These are phyloP conservation scores for Pluvialis apricaria DNA, from an alignment of 2,113 vertebrate genomes.

Conservation along the genomic window DNA sequence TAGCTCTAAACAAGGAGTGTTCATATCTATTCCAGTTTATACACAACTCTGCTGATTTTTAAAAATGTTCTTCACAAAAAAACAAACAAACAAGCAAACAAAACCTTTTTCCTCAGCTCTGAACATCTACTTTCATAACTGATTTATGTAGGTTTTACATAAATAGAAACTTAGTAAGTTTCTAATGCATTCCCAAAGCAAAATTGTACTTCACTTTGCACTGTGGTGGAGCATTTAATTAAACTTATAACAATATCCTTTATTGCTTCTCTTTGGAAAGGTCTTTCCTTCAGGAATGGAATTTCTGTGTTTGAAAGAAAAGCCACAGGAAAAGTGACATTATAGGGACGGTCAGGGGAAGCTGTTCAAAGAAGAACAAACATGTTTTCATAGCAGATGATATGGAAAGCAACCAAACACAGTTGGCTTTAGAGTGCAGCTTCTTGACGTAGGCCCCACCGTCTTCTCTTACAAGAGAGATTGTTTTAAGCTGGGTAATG, in stretches of 20 bases:
- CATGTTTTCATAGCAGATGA: background rate
- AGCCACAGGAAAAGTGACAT: background rate
- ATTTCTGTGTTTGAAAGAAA: background rate
- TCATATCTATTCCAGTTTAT: background rate
- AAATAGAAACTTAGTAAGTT: background rate
- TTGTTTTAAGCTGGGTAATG: background rate
- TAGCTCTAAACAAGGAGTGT: background rate
- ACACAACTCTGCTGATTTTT: background rate
- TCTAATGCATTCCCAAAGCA: background rate
- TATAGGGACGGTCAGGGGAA: background rate
- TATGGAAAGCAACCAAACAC: background rate
- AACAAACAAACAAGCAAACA: background rate
- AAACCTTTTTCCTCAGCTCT: background rate
- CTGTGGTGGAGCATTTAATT: background rate
- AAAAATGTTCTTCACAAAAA: background rate
- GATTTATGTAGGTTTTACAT: background rate
- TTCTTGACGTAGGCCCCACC: background rate
- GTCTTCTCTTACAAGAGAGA: background rate
- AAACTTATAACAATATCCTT: background rate
- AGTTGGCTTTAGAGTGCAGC: background rate
- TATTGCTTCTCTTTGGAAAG: background rate
- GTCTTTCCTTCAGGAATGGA: background rate
- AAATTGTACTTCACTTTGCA: background rate
- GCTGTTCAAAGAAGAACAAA: background rate
- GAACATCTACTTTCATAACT: background rate